These are phyloP conservation scores for Ophioderma brevispina DNA, from an alignment of 35 echinoderm and acorn worm genomes.

Conservation along the genomic window DNA sequence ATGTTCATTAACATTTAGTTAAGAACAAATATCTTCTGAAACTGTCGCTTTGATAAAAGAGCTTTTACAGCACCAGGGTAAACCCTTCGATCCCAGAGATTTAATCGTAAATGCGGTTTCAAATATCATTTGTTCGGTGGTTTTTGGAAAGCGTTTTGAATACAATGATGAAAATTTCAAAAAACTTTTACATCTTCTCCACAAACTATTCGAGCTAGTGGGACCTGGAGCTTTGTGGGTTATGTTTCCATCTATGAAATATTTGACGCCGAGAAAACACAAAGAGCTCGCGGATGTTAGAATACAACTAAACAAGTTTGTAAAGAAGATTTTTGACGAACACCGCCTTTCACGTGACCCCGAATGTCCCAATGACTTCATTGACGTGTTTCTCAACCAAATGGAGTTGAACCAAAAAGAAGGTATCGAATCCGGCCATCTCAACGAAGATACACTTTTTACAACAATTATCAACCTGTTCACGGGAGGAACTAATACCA, in stretches of 20 bases:
- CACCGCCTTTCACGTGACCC: slow-evolving; percentile 31
- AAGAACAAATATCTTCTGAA: too few species aligned
- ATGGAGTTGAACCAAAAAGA: neutral
- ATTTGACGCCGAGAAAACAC: neutral
- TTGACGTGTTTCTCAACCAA: slow-evolving; percentile 46
- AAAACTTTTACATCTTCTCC: neutral
- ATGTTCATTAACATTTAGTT: too few species aligned
- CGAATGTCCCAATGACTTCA: slow-evolving; percentile 47
- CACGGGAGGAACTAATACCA: slow-evolving; percentile 15
- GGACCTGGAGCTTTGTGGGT: too few species aligned
- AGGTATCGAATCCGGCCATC: neutral
- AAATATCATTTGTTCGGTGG: slow-evolving; percentile 79
- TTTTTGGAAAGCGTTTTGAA: slow-evolving; percentile 65
- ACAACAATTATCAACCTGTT: slow-evolving; percentile 22
- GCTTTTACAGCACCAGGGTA: too few species aligned
- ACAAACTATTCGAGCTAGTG: too few species aligned
- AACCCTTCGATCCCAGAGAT: slow-evolving; percentile 47
- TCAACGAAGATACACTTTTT: neutral
- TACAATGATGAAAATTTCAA: slow-evolving; percentile 52
- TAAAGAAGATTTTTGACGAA: slow-evolving; percentile 19
- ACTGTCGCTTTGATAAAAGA: too few species aligned
- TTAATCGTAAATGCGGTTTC: slow-evolving; percentile 47
- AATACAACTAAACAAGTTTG: neutral
- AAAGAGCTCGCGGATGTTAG: slow-evolving; percentile 1
- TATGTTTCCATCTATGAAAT: neutral